These are phyloP conservation scores for Dreissena polymorpha DNA, from an alignment of 1,140 invertebrate genomes.

Conservation along the genomic window DNA sequence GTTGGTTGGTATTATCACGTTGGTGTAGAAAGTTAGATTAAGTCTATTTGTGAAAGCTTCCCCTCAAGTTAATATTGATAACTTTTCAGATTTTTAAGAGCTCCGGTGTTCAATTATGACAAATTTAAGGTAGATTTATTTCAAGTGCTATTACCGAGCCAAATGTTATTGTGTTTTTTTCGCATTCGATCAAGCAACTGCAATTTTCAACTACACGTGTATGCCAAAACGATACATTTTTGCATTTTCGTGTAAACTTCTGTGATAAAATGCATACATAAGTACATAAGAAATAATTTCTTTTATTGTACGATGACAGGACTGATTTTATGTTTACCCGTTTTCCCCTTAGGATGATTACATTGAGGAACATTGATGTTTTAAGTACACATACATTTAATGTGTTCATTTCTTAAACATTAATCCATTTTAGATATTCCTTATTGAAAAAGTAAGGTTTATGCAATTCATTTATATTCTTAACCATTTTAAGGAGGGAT, in stretches of 20 bases:
- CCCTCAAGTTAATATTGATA: slow-evolving; percentile 46
- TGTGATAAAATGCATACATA: no score
- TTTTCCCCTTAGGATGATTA: slow-evolving; percentile 17
- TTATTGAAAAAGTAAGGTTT: no score
- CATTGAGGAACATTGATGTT: no score
- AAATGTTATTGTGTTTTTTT: slow-evolving; percentile 46
- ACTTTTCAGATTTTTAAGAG: slow-evolving; percentile 30
- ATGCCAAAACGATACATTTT: not conserved
- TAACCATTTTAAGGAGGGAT: no score
- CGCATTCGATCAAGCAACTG: slow-evolving; percentile 31
- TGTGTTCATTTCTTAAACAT: no score
- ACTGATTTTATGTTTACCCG: not conserved
- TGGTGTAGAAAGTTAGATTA: not conserved
- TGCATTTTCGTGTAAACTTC: not conserved
- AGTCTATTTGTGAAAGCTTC: not conserved
- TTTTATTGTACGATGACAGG: not conserved
- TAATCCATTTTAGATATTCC: no score
- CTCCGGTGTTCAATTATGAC: slow-evolving; percentile 21
- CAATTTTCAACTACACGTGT: slow-evolving; percentile 10
- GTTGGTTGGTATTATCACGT: slow-evolving; percentile 24
- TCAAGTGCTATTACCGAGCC: no score
- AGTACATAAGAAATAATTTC: no score
- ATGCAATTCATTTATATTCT: no score
- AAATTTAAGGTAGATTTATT: slow-evolving; percentile 15
- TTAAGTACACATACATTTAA: no score